Conservation (phyloP, 1,140 invertebrate genomes). For the Aphaenogaster ashmeadi region DNA sequence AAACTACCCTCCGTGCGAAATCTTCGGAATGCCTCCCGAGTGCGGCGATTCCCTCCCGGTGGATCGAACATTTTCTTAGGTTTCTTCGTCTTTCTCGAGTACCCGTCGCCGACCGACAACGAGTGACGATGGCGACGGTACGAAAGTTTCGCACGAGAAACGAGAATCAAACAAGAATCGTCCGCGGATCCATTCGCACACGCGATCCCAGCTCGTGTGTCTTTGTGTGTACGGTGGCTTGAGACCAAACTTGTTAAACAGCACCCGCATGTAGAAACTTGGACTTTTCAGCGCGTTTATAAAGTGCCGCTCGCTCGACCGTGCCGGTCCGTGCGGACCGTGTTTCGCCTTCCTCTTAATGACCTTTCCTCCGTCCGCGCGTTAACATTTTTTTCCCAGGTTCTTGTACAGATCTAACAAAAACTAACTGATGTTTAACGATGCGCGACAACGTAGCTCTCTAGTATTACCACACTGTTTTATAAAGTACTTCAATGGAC, state of each 20-base stretch:
- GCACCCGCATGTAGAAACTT: slow-evolving; percentile 65
- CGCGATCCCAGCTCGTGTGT: background rate
- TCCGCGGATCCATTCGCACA: slow-evolving; percentile 6
- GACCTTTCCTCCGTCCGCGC: slow-evolving; percentile 5
- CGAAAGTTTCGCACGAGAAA: slow-evolving; percentile 56
- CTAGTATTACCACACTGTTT: background rate
- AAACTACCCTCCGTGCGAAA: slow-evolving; percentile 30
- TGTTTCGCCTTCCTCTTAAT: slow-evolving; percentile 55
- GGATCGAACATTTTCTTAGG: slow-evolving; percentile 41
- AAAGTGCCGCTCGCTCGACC: slow-evolving; percentile 45
- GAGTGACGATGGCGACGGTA: background rate
- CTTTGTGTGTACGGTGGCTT: slow-evolving; percentile 42
- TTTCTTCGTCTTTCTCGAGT: slow-evolving; percentile 8
- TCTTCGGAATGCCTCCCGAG: slow-evolving; percentile 9
- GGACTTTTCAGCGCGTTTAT: slow-evolving; percentile 60
- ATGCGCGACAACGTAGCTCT: slow-evolving; percentile 16
- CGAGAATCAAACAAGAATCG: slow-evolving; percentile 60
- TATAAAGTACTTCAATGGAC: background rate
- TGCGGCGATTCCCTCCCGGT: slow-evolving; percentile 21
- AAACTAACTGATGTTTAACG: slow-evolving; percentile 28
- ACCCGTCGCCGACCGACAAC: background rate
- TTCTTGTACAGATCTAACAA: background rate
- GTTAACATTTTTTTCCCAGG: slow-evolving; percentile 21
- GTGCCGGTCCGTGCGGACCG: background rate
- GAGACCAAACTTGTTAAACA: slow-evolving; percentile 62